Conservation (phyloP, 2,113 vertebrate species). For the Colistium nudipinnis region DNA sequence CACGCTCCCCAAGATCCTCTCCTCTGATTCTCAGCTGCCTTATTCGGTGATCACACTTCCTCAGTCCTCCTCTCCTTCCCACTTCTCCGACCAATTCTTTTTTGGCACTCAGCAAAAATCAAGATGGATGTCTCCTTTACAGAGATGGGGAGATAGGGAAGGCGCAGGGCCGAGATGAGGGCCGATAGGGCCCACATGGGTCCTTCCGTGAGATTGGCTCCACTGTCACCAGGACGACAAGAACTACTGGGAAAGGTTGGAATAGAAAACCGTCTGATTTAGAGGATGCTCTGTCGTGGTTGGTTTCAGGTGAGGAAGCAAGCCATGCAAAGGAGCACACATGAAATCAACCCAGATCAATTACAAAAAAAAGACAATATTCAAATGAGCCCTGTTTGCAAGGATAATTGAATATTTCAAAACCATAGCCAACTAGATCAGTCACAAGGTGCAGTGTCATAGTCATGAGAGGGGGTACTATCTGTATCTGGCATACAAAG, state of each 20-base stretch:
- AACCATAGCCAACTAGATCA: conserved; percentile 21
- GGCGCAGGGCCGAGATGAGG: conserved; percentile 53
- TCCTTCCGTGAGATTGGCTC: conserved; percentile 46
- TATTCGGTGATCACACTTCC: conserved; percentile 58
- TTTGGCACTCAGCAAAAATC: conserved; percentile 76
- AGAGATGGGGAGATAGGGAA: conserved; percentile 62
- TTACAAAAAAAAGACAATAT: conserved; percentile 1
- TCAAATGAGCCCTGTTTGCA: background rate
- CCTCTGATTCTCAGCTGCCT: conserved; percentile 54
- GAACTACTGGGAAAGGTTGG: conserved; percentile 40
- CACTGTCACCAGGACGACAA: conserved; percentile 27
- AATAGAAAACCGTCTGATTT: conserved; percentile 25
- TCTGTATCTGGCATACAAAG: conserved; percentile 14
- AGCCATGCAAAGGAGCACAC: conserved; percentile 16
- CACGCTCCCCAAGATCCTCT: conserved; percentile 57
- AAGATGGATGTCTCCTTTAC: conserved; percentile 67
- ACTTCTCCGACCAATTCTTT: conserved; percentile 44
- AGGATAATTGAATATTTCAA: conserved; percentile 19
- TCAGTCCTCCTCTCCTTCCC: conserved; percentile 44
- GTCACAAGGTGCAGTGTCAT: conserved; percentile 24
- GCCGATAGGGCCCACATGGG: conserved; percentile 47
- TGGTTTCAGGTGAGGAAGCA: conserved; percentile 28
- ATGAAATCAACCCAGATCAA: too few species aligned
- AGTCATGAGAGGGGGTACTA: background rate
- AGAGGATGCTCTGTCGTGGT: conserved; percentile 28